phyloP scores from a whole-genome alignment of 2,113 vertebrate species.

The Leucopsar rothschildi region DNA sequence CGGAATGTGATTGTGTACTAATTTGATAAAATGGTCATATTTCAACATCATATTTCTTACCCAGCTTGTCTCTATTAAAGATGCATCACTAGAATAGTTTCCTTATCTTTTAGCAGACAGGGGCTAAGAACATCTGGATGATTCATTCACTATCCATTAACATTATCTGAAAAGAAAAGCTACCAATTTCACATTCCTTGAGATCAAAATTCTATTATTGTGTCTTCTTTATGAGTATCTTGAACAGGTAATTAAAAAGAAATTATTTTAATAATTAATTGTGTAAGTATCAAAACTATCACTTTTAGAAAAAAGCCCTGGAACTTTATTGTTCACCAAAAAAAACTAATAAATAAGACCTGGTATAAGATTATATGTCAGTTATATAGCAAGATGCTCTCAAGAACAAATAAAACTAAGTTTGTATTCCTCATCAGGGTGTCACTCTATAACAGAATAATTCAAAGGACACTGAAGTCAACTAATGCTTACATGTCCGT shows the following conservation, averaged over 20 bases:
- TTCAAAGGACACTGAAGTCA: not conserved
- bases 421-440: not conserved
- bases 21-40: not conserved
- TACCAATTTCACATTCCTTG: not conserved
- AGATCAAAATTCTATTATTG: not conserved
- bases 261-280: not conserved
- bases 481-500: rapidly evolving
- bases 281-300: not conserved
- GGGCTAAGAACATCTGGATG: not conserved
- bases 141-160: not conserved
- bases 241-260: not conserved
- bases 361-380: not conserved
- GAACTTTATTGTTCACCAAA: not conserved
- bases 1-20: not conserved
- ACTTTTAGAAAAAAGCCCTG: not conserved
- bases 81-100: not conserved
- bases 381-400: not conserved
- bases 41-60: not conserved
- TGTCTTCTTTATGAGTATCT: not conserved
- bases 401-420: not conserved
- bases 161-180: not conserved
- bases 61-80: not conserved
- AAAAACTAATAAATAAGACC: not conserved
- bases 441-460: not conserved
- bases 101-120: not conserved